phyloP scores from a whole-genome alignment of 2,797 vertebrate species.

The Danionella dracula region DNA sequence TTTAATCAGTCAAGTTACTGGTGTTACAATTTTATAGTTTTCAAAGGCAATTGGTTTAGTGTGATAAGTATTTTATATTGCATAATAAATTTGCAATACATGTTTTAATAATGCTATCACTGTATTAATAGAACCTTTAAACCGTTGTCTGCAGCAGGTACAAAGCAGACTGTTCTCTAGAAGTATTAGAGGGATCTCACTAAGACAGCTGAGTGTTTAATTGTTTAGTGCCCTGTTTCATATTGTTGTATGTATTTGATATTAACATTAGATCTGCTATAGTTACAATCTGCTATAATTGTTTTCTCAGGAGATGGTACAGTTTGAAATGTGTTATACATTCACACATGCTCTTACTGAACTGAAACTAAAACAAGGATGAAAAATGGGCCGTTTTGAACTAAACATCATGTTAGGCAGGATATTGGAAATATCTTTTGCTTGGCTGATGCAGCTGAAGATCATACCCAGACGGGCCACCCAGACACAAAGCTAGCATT shows the following conservation, averaged over 20 bases:
- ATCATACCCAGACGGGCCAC: constrained; percentile 32
- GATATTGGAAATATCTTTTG: constrained; percentile 40
- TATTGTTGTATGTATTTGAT: not conserved
- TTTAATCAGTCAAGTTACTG: too few relatives aligned
- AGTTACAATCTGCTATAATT: not conserved
- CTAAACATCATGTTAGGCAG: not conserved
- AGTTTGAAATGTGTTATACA: not conserved
- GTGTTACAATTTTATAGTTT: too few relatives aligned
- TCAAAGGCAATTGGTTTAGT: too few relatives aligned
- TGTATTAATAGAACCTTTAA: too few relatives aligned
- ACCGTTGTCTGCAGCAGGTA: too few relatives aligned
- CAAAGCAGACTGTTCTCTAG: too few relatives aligned
- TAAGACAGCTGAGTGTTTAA: too few relatives aligned
- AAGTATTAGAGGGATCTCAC: too few relatives aligned
- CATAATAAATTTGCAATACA: too few relatives aligned
- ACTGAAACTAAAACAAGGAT: not conserved
- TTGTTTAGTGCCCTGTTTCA: not conserved
- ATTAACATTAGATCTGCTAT: too few relatives aligned
- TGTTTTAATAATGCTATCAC: too few relatives aligned
- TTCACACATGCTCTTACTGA: not conserved
- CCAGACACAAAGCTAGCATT: constrained; percentile 33
- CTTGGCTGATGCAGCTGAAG: constrained; percentile 30
- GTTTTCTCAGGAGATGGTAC: not conserved
- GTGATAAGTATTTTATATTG: too few relatives aligned
- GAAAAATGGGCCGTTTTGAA: not conserved